Percentiles rank a stretch among this genome's conserved stretches.
Evolutionary conservation across 2,888 invertebrate genomes (phyloP).

Genomic region (Notodonta dromedarius): DNA sequence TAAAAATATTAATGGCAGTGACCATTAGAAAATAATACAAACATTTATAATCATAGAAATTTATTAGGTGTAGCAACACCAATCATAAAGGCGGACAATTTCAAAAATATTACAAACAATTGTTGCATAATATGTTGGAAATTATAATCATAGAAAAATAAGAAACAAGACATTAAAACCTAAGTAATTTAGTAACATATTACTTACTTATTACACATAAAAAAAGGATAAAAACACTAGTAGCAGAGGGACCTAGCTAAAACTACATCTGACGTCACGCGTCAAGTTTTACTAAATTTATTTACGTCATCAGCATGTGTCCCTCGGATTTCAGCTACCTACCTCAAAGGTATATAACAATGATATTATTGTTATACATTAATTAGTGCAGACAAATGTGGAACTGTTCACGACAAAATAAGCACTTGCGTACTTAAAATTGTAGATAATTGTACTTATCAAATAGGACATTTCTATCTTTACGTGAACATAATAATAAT

Average conservation of each 20-base stretch:
- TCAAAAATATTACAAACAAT: constrained; percentile 29
- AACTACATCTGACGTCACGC: too few relatives aligned
- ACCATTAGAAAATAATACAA: background rate
- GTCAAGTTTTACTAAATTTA: too few relatives aligned
- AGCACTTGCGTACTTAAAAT: too few relatives aligned
- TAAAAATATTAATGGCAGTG: too few relatives aligned
- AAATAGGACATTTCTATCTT: background rate
- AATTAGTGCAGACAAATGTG: too few relatives aligned
- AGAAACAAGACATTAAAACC: constrained; percentile 12
- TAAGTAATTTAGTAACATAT: constrained; percentile 8
- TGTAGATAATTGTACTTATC: background rate
- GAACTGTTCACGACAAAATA: background rate
- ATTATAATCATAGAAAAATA: constrained; percentile 29
- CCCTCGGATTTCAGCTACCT: too few relatives aligned
- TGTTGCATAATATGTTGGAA: constrained; percentile 30
- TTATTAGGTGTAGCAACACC: constrained; percentile 9
- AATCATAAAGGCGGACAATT: constrained; percentile 33
- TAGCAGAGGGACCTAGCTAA: too few relatives aligned
- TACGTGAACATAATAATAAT: background rate
- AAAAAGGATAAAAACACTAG: too few relatives aligned
- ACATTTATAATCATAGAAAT: constrained; percentile 1
- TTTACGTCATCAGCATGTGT: too few relatives aligned
- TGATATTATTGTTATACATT: too few relatives aligned
- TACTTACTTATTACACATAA: constrained; percentile 14
- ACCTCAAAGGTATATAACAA: too few relatives aligned